phyloP scores from a whole-genome alignment of 2,888 invertebrate genomes.

The Podabrus alpinus region DNA sequence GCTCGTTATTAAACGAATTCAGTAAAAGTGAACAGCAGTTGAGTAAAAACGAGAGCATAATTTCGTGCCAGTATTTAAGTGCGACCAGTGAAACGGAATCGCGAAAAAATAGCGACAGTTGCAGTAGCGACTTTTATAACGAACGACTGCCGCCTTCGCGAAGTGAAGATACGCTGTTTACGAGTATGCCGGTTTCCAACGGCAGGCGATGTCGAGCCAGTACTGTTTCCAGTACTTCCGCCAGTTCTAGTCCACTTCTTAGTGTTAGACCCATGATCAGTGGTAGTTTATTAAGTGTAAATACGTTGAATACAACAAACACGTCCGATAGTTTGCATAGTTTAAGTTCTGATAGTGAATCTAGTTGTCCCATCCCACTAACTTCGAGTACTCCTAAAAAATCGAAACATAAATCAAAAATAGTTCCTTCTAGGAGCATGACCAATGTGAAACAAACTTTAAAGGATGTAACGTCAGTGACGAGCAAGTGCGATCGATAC shows the following conservation, averaged over 20 bases:
- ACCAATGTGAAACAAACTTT: slow-evolving; percentile 61
- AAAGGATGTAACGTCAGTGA: slow-evolving; percentile 37
- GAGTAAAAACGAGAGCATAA: slow-evolving; percentile 57
- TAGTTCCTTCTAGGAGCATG: slow-evolving; percentile 66
- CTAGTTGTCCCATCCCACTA: slow-evolving; percentile 60
- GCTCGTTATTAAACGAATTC: slow-evolving; percentile 61
- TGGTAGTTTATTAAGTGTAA: slow-evolving; percentile 67
- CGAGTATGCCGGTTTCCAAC: slow-evolving; percentile 30
- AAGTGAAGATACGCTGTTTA: slow-evolving; percentile 75
- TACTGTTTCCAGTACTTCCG: slow-evolving; percentile 66
- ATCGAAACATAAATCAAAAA: slow-evolving; percentile 58
- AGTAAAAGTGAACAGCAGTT: slow-evolving; percentile 84
- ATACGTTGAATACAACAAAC: slow-evolving; percentile 62
- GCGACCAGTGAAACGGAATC: slow-evolving; percentile 55
- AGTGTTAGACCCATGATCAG: slow-evolving; percentile 66
- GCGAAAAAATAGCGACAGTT: slow-evolving; percentile 51
- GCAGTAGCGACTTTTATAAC: slow-evolving; percentile 49
- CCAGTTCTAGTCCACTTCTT: slow-evolving; percentile 71
- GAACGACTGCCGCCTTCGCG: slow-evolving; percentile 73
- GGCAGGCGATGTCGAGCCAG: slow-evolving; percentile 48
- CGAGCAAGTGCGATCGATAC: slow-evolving; percentile 41
- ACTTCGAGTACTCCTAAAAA: slow-evolving; percentile 58
- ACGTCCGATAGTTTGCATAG: slow-evolving; percentile 70
- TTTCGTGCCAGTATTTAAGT: slow-evolving; percentile 60
- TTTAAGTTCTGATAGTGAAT: slow-evolving; percentile 67